Evolutionary conservation across 1,140 invertebrate genomes (phyloP), one percentile per base, ranked within the genome.

Genomic region (Harlomillsia oculata): DNA sequence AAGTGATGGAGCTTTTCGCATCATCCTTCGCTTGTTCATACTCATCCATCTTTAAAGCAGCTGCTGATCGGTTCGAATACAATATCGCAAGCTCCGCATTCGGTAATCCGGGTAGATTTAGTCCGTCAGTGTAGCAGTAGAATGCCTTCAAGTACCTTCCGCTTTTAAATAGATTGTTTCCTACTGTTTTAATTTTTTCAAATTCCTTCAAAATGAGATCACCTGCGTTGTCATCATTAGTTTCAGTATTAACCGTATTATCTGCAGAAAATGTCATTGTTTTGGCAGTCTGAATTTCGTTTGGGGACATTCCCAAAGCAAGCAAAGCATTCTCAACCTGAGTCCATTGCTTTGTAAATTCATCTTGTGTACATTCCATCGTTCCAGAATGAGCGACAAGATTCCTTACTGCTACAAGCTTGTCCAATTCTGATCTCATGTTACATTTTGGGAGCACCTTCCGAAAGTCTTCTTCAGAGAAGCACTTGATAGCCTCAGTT

Each of bases 11-110:
- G 0, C 46, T 20, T 20, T 56, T 60, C 1, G 58, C 52, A 29
- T 60, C 53, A 0, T 23, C 39, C 30, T 59, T 53, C 1, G 56
- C 50, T 16, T 13, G 9, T 6, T 41, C 21, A 39, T 29, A 26
- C 9, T 62, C 18, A 21, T 21, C 50, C 3, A 11, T 18, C 16
- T 44, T 29, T 9, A 44, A 13, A 36, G 36, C 39, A 5, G 50
- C 51, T 13, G 30, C 18, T 0, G 60, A 59, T 20, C 60, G 43
- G 44, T 62, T 62, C 13, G 55, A 53, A 51, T 54, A 62, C 2
- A 62, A 37, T 32, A 50, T 16, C n/a, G 32, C 56, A 8, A 50
- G 13, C 13, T 59, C 50, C 3, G n/a, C 14, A 5, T 36, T 11
- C 2, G 45, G 20, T n/a, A 62, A 14, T 20, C 46, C 40, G 2